Base-by-base conservation (phyloP, 2,888 invertebrate genomes). In the Ophonus ardosiacus region DNA sequence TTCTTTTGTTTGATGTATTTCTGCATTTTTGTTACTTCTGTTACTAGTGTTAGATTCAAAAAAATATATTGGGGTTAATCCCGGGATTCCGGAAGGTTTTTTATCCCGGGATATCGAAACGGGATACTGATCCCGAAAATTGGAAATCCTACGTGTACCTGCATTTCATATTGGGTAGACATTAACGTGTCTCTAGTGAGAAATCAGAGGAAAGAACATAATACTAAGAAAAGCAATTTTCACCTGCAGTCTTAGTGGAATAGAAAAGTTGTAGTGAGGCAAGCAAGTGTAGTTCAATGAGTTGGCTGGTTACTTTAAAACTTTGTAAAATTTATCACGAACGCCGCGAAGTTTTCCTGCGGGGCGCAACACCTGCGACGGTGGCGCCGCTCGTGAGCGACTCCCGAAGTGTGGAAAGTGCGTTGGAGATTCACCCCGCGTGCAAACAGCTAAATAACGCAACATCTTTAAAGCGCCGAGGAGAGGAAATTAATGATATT, bases 281-380 rank as follows among this genome's bases (percentile, higher is more conserved):
- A 43, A 71, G 17, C 18, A 71, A 71, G n/a, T n/a, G 71, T 74
- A 74, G 71, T 43, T 43, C 71, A 74, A 74, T 74, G 43, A 74
- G 51, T 10, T 17, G 21, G 7, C 15, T 74, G 71, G 43, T 74
- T 74, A 74, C 71, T 74, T 74, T 74, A 74, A 74, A 74, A 74
- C 71, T 74, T 74, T 74, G 71, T 51, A 74, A 74, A 74, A 74
- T 74, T 74, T 74, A 74, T 74, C 71, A 74, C 71, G 71, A 17
- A 18, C 17, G 71, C 13, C 10, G 18, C 10, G 18, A 15, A 59
- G 17, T 59, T 59, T 59, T 68, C 31, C 40, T 38, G 7, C 31
- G 68, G 15, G 38, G 38, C 59, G 7, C 59, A 17, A 59, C 59
- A 59, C 59, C 59, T 59, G 59, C 43, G 43, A 13, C 43, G 43